Conservation (phyloP, 2,888 invertebrate genomes). For the Asteroscopus sphinx region DNA sequence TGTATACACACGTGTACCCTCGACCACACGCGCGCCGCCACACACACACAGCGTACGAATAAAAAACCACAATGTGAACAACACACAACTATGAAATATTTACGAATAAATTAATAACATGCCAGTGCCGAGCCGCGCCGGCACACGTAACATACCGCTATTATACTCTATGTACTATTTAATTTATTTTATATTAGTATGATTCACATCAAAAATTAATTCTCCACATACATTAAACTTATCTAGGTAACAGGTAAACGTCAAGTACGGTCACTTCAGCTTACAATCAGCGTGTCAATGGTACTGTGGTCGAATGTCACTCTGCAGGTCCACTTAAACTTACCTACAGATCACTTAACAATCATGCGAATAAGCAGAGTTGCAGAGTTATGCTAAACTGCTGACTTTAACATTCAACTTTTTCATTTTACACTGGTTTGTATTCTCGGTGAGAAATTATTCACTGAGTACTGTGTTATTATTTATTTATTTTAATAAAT, state of each 20-base stretch:
- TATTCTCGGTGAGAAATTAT: slow-evolving; percentile 23
- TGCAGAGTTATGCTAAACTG: slow-evolving; percentile 35
- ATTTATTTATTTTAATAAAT: not conserved
- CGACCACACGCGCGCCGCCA: slow-evolving; percentile 25
- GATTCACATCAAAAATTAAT: slow-evolving; percentile 76
- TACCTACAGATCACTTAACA: slow-evolving; percentile 17
- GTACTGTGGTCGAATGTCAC: slow-evolving; percentile 17
- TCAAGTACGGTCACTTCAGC: slow-evolving; percentile 12
- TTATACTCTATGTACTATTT: slow-evolving; percentile 58
- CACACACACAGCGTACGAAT: slow-evolving; percentile 56
- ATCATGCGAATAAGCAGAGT: slow-evolving; percentile 39
- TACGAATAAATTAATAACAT: slow-evolving; percentile 60
- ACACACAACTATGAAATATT: slow-evolving; percentile 67
- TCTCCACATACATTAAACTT: slow-evolving; percentile 71
- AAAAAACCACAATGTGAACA: slow-evolving; percentile 64
- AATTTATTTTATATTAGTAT: slow-evolving; percentile 68
- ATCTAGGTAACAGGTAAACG: slow-evolving; percentile 69
- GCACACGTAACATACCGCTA: slow-evolving; percentile 50
- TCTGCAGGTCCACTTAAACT: slow-evolving; percentile 21
- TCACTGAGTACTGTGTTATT: not conserved
- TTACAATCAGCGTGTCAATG: slow-evolving; percentile 28
- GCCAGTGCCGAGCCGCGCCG: slow-evolving; percentile 41
- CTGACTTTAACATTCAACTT: slow-evolving; percentile 13
- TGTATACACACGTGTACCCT: slow-evolving; percentile 10
- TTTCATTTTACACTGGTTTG: slow-evolving; percentile 11